These are phyloP conservation scores for Crypturellus undulatus DNA, from an alignment of 2,113 vertebrate genomes.

Conservation along the genomic window DNA sequence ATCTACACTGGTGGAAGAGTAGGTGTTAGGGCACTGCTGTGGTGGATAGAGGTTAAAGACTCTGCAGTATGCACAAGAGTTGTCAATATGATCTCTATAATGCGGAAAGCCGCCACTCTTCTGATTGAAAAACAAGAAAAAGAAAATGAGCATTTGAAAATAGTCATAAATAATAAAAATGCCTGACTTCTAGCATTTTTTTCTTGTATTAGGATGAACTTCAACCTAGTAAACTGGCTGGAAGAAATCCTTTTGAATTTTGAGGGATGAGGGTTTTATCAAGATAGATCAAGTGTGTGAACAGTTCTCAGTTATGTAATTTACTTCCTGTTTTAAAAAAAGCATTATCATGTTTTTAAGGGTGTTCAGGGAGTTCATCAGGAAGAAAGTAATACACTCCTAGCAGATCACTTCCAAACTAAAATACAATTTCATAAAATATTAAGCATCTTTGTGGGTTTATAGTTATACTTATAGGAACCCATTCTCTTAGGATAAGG, in stretches of 20 bases:
- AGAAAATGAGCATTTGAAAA: constrained; percentile 61
- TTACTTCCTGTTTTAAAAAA: constrained; percentile 65
- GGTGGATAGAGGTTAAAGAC: constrained; percentile 17
- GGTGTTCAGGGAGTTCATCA: constrained; percentile 51
- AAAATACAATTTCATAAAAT: constrained; percentile 66
- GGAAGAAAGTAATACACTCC: constrained; percentile 51
- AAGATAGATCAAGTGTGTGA: constrained; percentile 40
- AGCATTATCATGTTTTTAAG: constrained; percentile 60
- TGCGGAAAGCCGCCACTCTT: constrained; percentile 40
- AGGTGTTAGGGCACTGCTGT: background rate
- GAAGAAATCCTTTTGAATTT: constrained; percentile 33
- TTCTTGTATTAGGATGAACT: constrained; percentile 58
- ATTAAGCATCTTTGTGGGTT: constrained; percentile 56
- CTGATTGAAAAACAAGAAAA: background rate
- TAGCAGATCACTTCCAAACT: constrained; percentile 46
- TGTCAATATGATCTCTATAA: constrained; percentile 30
- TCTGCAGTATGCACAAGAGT: background rate
- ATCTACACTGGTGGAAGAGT: background rate
- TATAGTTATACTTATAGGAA: constrained; percentile 64
- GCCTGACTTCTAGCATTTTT: constrained; percentile 48
- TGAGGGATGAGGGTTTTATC: constrained; percentile 28
- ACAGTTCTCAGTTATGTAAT: constrained; percentile 27
- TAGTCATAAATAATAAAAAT: constrained; percentile 66
- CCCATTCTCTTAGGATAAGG: constrained; percentile 37
- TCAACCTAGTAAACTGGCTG: constrained; percentile 1